Evolutionary conservation across 2,113 vertebrate genomes (phyloP).

Genomic region (Abramis brama): DNA sequence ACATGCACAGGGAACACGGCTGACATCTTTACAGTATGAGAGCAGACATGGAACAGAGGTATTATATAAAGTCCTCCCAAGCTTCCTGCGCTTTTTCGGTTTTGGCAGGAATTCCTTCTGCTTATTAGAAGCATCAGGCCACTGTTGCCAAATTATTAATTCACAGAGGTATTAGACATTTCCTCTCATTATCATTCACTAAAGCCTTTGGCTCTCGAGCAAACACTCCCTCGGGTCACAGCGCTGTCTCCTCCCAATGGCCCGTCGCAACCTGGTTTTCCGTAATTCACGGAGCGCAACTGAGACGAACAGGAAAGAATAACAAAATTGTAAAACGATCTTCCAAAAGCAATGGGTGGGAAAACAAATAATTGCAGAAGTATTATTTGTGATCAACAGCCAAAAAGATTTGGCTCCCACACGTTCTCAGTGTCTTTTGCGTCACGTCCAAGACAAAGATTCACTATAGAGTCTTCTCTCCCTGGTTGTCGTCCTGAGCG

Average conservation of each 20-base stretch:
- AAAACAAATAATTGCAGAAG: slow-evolving; percentile 64
- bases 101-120: slow-evolving; percentile 35
- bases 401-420: slow-evolving; percentile 56
- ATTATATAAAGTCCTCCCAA: slow-evolving; percentile 7
- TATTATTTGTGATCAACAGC: slow-evolving; percentile 66
- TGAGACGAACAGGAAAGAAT: slow-evolving; percentile 62
- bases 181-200: slow-evolving; percentile 51
- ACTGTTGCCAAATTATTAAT: slow-evolving; percentile 43
- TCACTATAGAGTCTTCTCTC: slow-evolving; percentile 48
- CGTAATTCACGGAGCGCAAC: slow-evolving; percentile 54
- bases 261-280: slow-evolving; percentile 64
- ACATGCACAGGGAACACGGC: slow-evolving; percentile 37
- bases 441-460: slow-evolving; percentile 63
- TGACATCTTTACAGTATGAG: slow-evolving; percentile 52
- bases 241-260: slow-evolving; percentile 63
- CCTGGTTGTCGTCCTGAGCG: slow-evolving; percentile 55
- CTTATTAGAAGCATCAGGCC: slow-evolving; percentile 38
- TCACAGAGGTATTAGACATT: slow-evolving; percentile 27
- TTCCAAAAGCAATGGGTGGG: slow-evolving; percentile 58
- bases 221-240: slow-evolving; percentile 58
- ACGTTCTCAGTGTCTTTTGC: slow-evolving; percentile 59
- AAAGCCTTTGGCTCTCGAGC: slow-evolving; percentile 62
- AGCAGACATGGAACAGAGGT: slow-evolving; percentile 37
- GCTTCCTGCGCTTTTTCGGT: slow-evolving; percentile 17
- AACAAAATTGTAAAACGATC: slow-evolving; percentile 53